phyloP scores from a whole-genome alignment of 2,888 invertebrate species.

The Tuta absoluta region DNA sequence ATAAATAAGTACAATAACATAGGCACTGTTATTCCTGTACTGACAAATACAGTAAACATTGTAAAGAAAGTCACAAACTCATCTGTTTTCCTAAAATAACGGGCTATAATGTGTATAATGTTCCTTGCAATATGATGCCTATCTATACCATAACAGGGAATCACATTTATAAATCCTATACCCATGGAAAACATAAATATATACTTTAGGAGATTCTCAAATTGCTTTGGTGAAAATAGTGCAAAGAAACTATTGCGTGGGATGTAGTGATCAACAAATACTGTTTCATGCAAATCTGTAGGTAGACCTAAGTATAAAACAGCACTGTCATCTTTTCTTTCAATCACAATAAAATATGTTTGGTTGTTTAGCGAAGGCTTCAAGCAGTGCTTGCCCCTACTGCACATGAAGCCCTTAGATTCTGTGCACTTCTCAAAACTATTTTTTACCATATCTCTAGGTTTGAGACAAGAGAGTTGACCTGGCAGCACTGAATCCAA shows the following conservation, averaged over 20 bases:
- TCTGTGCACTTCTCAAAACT: slow-evolving; percentile 81
- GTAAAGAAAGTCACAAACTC: slow-evolving; percentile 76
- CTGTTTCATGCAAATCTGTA: slow-evolving; percentile 86
- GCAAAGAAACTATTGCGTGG: slow-evolving; percentile 83
- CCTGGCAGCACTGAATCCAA: slow-evolving; percentile 85
- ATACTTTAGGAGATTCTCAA: slow-evolving; percentile 89
- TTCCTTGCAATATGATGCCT: slow-evolving; percentile 93
- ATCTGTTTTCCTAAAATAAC: slow-evolving; percentile 82
- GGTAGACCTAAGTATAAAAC: slow-evolving; percentile 92
- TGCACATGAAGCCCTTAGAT: slow-evolving; percentile 74
- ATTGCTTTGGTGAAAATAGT: slow-evolving; percentile 84
- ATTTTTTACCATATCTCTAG: slow-evolving; percentile 87
- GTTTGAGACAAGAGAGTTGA: slow-evolving; percentile 92
- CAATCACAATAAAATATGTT: slow-evolving; percentile 85
- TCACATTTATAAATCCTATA: slow-evolving; percentile 92
- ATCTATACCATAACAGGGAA: slow-evolving; percentile 96
- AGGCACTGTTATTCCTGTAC: slow-evolving; percentile 86
- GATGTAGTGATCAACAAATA: slow-evolving; percentile 89
- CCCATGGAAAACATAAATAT: slow-evolving; percentile 94
- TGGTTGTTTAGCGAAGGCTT: slow-evolving; percentile 90
- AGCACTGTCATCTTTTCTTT: slow-evolving; percentile 79
- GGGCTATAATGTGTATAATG: slow-evolving; percentile 83
- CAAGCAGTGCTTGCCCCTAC: slow-evolving; percentile 84
- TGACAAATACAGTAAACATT: slow-evolving; percentile 85
- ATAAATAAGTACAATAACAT: slow-evolving; percentile 79